Evolutionary conservation across 2,888 invertebrate genomes (phyloP).

Genomic region (Volucella inanis): DNA sequence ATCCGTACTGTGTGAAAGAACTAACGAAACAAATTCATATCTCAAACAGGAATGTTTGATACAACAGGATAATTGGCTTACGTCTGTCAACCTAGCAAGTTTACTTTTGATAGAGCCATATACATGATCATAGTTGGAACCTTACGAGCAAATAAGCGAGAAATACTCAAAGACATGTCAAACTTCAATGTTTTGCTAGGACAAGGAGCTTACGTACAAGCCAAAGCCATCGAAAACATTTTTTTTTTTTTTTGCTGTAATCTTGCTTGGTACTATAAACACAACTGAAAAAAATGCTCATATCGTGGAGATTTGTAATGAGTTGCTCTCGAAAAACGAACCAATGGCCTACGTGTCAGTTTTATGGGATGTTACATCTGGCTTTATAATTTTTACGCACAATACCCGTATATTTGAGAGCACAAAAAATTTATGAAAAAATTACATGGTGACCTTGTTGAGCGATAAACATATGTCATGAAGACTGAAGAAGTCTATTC

Average conservation of each 20-base stretch:
- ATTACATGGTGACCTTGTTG: neutral
- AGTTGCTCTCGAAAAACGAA: neutral
- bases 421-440: neutral
- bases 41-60: too few relatives aligned
- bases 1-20: too few relatives aligned
- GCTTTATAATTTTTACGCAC: neutral
- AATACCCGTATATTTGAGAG: neutral
- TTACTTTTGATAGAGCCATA: too few relatives aligned
- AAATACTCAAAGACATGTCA: too few relatives aligned
- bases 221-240: neutral
- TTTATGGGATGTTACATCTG: neutral
- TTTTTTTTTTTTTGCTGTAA: too few relatives aligned
- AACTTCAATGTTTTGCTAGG: too few relatives aligned
- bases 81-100: too few relatives aligned
- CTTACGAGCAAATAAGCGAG: too few relatives aligned
- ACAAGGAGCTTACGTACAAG: neutral
- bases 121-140: too few relatives aligned
- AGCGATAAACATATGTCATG: too few relatives aligned
- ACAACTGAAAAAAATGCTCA: neutral
- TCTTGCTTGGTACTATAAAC: neutral
- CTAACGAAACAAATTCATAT: too few relatives aligned
- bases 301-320: neutral
- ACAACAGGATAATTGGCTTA: too few relatives aligned
- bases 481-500: neutral
- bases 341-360: neutral